A percentile compares a stretch with the other conserved stretches of the same genome.
These are phyloP conservation scores for Cryptus armator DNA, from an alignment of 2,888 invertebrate species.

Conservation along the genomic window DNA sequence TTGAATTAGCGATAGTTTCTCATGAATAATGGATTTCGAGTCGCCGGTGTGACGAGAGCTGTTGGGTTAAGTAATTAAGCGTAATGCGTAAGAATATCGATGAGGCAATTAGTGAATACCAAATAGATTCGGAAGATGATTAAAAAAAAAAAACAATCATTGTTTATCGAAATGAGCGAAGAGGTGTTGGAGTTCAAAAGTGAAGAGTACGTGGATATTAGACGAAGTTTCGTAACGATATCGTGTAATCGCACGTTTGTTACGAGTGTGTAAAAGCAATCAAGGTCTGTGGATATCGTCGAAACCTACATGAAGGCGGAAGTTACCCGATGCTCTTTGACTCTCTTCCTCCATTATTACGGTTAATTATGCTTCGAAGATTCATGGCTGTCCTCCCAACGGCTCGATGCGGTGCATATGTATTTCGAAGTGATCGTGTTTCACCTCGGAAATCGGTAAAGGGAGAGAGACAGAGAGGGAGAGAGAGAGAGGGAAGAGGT, in stretches of 20 bases:
- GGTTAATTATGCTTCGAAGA: conserved; percentile 64
- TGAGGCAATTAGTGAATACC: neutral
- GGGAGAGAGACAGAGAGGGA: neutral
- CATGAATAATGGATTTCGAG: neutral
- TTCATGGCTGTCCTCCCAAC: conserved; percentile 51
- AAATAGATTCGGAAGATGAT: neutral
- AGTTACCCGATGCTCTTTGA: conserved; percentile 54
- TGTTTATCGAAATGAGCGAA: neutral
- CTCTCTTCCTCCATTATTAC: conserved; percentile 63
- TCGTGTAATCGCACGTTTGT: conserved; percentile 34
- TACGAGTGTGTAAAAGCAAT: conserved; percentile 43
- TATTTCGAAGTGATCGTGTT: neutral
- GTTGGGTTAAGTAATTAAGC: neutral
- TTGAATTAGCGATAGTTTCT: conserved; percentile 6
- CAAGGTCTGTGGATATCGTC: conserved; percentile 55
- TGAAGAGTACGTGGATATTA: neutral
- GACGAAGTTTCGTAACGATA: conserved; percentile 52
- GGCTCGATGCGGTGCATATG: conserved; percentile 24
- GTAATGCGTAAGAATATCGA: neutral
- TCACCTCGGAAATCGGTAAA: neutral
- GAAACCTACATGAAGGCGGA: conserved; percentile 47
- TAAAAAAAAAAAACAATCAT: too few relatives aligned
- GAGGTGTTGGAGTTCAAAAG: neutral
- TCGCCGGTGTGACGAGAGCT: neutral
- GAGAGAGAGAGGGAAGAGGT: neutral